Percentiles rank a stretch among this genome's conserved stretches.
phyloP scores from a whole-genome alignment of 23 tunicate species.

The Diplosoma virens region DNA sequence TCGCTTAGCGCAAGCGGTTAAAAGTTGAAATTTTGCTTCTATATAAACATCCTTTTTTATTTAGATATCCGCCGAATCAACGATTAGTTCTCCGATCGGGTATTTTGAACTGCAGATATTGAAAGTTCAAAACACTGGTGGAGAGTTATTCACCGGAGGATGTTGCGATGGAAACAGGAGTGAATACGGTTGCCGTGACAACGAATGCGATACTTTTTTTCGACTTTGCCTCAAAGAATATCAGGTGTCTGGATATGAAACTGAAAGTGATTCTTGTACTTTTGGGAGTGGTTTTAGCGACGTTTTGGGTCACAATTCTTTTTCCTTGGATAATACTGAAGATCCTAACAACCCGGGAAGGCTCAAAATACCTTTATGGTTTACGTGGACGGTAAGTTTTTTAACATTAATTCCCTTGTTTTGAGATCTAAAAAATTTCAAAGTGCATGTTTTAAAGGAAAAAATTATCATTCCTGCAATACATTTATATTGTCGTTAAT shows the following conservation, averaged over 20 bases:
- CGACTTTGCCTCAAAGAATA: constrained; percentile 87
- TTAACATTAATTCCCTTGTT: too few species aligned
- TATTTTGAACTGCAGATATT: constrained; percentile 82
- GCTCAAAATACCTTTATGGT: constrained; percentile 58
- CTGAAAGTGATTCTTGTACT: constrained; percentile 52
- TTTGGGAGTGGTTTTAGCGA: constrained; percentile 67
- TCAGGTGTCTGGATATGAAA: constrained; percentile 40
- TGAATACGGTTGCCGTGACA: constrained; percentile 55
- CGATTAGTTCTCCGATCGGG: constrained; percentile 58
- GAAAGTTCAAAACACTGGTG: constrained; percentile 68
- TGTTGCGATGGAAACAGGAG: constrained; percentile 80
- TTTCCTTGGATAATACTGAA: constrained; percentile 42
- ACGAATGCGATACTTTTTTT: constrained; percentile 88
- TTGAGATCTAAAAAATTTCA: too few species aligned
- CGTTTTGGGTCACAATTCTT: constrained; percentile 71
- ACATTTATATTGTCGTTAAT: too few species aligned
- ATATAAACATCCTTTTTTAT: too few species aligned
- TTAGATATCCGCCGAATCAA: constrained; percentile 9
- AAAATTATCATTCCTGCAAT: too few species aligned
- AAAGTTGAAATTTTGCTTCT: too few species aligned
- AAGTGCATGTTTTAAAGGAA: too few species aligned
- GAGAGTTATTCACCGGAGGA: constrained; percentile 55
- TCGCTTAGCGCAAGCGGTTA: too few species aligned
- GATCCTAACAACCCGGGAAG: constrained; percentile 75
- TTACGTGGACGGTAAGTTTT: constrained; percentile 96